phyloP scores from a whole-genome alignment of 53 echinoderm and acorn worm species.

The Luidia sarsii region DNA sequence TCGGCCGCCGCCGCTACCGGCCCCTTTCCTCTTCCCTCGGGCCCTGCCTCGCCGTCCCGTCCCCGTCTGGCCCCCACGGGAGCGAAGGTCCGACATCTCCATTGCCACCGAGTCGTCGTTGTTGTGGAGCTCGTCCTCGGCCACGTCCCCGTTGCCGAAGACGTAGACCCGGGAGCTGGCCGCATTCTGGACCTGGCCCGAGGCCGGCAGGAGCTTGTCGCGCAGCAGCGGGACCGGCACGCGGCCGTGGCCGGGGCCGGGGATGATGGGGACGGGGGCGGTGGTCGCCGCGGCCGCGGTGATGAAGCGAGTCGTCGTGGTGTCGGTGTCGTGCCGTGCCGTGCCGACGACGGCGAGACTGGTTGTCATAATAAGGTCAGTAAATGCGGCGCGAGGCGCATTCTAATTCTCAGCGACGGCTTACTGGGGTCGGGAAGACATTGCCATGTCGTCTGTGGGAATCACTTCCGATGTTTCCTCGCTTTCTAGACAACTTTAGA shows the following conservation, averaged over 20 bases:
- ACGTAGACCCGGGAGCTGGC: conserved; percentile 80
- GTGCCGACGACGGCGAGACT: not conserved
- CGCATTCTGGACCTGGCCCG: conserved; percentile 87
- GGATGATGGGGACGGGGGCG: not conserved
- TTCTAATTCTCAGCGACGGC: not conserved
- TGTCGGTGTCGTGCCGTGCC: conserved; percentile 16
- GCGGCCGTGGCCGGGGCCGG: no score
- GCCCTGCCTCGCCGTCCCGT: not conserved
- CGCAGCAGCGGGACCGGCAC: not conserved
- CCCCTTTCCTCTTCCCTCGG: conserved; percentile 45
- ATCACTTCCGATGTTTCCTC: no score
- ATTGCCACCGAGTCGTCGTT: conserved; percentile 32
- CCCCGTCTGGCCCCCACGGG: conserved; percentile 65
- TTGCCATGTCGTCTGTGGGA: no score
- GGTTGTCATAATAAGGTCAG: conserved; percentile 42
- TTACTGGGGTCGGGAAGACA: not conserved
- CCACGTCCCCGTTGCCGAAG: conserved; percentile 73
- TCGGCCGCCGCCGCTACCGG: no score
- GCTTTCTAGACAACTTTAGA: no score
- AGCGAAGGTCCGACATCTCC: conserved; percentile 73
- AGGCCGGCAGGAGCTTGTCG: conserved; percentile 42
- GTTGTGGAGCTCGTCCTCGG: conserved; percentile 73
- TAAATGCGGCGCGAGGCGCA: conserved; percentile 11
- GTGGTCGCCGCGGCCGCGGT: conserved; percentile 4
- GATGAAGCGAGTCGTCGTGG: no score